phyloP scores from a whole-genome alignment of 2,888 invertebrate genomes.

The Leucophora obtusa region DNA sequence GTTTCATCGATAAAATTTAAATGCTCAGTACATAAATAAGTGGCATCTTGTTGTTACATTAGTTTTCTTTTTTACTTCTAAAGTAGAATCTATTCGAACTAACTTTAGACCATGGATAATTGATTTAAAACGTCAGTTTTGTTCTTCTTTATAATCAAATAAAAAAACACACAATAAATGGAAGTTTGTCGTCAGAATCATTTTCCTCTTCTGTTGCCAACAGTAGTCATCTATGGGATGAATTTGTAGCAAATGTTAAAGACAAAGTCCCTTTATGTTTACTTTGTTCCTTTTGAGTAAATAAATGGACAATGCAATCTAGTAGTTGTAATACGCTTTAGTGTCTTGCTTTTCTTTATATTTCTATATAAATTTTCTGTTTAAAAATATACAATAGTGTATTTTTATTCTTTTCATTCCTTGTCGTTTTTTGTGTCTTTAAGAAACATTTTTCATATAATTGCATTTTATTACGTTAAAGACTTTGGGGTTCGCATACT shows the following conservation, averaged over 20 bases:
- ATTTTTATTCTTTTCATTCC: constrained; percentile 2
- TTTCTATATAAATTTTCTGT: constrained; percentile 11
- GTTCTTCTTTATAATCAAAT: constrained; percentile 46
- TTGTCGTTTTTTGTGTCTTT: constrained; percentile 17
- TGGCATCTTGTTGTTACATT: too few species aligned
- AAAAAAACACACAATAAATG: constrained; percentile 8
- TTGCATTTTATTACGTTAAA: constrained; percentile 61
- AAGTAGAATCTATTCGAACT: constrained; percentile 23
- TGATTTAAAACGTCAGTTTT: constrained; percentile 59
- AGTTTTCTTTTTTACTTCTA: too few species aligned
- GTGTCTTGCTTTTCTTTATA: constrained; percentile 4
- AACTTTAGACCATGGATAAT: constrained; percentile 47
- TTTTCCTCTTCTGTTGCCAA: background rate
- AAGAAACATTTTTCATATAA: constrained; percentile 53
- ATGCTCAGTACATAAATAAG: too few species aligned
- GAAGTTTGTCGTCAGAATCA: constrained; percentile 4
- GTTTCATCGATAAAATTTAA: too few species aligned
- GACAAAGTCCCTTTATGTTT: background rate
- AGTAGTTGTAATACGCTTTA: background rate
- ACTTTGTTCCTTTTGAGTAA: background rate
- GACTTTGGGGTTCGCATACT: constrained; percentile 56
- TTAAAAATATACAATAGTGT: constrained; percentile 4
- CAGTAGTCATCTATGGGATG: background rate
- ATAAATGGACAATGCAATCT: constrained; percentile 32
- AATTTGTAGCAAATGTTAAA: background rate